Percentiles rank a stretch among this genome's conserved stretches.
These are phyloP conservation scores for Helicoverpa zea DNA, from an alignment of 1,140 invertebrate genomes.

Conservation along the genomic window DNA sequence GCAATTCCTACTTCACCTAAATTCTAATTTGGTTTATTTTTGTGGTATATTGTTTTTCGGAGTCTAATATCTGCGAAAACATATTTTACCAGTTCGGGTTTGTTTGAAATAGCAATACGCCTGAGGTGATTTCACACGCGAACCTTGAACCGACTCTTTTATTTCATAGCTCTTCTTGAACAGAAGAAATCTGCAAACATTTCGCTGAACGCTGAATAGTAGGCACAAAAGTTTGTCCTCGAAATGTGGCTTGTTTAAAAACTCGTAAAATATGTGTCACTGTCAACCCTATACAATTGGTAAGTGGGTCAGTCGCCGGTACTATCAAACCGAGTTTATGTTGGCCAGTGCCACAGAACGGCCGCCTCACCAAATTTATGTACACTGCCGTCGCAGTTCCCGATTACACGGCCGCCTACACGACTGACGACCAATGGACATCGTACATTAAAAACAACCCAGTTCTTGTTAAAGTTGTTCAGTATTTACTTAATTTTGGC, in stretches of 20 bases:
- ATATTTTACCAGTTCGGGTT: background rate
- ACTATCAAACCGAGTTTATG: conserved; percentile 35
- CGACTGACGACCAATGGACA: conserved; percentile 21
- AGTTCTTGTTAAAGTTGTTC: background rate
- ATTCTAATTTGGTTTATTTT: no score
- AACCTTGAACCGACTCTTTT: background rate
- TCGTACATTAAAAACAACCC: conserved; percentile 11
- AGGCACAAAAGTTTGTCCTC: conserved; percentile 28
- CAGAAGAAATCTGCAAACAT: conserved; percentile 18
- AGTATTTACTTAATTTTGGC: conserved; percentile 8
- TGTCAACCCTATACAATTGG: conserved; percentile 31
- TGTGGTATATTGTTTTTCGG: no score
- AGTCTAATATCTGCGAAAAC: no score
- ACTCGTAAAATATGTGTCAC: conserved; percentile 34
- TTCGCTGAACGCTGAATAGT: background rate
- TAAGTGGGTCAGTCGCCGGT: conserved; percentile 20
- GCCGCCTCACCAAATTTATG: conserved; percentile 25
- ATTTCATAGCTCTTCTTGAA: conserved; percentile 3
- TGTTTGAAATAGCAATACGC: background rate
- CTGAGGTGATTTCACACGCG: background rate
- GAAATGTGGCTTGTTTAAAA: conserved; percentile 37
- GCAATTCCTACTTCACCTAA: no score
- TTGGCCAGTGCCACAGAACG: conserved; percentile 4
- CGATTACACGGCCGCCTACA: conserved; percentile 10
- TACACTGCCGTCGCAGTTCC: conserved; percentile 20